Evolutionary conservation across 2,888 invertebrate genomes (phyloP).

Genomic region (Halocaridina rubra): DNA sequence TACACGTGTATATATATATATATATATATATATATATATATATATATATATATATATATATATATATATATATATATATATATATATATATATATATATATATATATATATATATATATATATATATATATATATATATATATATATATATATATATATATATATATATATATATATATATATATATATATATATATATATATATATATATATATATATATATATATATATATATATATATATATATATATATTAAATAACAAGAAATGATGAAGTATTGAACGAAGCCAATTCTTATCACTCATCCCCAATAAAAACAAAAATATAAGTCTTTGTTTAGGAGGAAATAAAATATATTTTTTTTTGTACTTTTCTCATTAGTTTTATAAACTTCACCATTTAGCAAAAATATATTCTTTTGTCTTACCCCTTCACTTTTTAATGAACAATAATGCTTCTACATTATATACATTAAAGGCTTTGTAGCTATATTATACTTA

Average conservation of each 20-base stretch:
- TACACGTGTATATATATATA: not conserved
- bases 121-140: conserved; percentile 26
- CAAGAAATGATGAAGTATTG: not conserved
- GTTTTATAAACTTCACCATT: no score
- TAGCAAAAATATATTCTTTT: no score
- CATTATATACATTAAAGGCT: no score
- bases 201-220: conserved; percentile 31
- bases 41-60: not conserved
- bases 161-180: conserved; percentile 20
- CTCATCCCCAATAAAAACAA: no score
- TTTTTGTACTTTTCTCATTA: no score
- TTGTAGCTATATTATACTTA: no score
- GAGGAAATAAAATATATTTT: no score
- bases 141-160: conserved; percentile 26
- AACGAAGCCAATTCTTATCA: no score
- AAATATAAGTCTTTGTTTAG: no score
- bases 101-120: conserved; percentile 8
- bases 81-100: not conserved
- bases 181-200: conserved; percentile 28
- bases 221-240: conserved; percentile 31
- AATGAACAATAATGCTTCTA: no score
- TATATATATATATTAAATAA: conserved; percentile 13
- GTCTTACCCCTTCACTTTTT: no score
- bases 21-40: not conserved
- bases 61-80: not conserved